Base-by-base conservation (phyloP, 2,113 vertebrate species). In the Limnothrissa miodon region DNA sequence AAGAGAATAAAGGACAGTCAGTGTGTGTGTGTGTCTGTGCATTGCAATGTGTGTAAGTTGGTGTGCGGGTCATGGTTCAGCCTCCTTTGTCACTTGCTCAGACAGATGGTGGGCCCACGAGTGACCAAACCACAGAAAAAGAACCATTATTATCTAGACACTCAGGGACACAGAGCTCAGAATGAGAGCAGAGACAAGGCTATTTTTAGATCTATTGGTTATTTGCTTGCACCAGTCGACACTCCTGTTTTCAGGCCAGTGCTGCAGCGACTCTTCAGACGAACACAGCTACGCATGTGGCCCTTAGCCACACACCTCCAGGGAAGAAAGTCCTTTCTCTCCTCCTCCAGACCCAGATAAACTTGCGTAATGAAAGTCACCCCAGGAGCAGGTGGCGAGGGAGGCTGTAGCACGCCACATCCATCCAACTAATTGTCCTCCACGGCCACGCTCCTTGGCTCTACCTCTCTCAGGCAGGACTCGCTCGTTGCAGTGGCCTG, bases 201-300 rank as follows among this genome's bases (percentile, higher is more conserved):
- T 83, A 83, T 83, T 83, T 83, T 79, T 83, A 79, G 29, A 56
- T 21, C 6, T 53, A 44, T 83, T 78, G 70, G 82, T 17, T 78
- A 56, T 56, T 39, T 8, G 48, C 82, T 25, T 21, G 78, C 82
- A 59, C 82, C 82, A 79, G 42, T 83, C 42, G 39, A 79, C 42
- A 39, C 13, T 21, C 19, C 74, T 56, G 70, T 42, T 78, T 39
- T 79, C 53, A 51, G 51, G 51, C 51, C 51, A 56, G 0, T 19
- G 19, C 51, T 56, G 51, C 25, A 25, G 11, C 39, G 3, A 29
- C 5, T 25, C 42, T 2, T 74, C 59, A 70, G n/a, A 56, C 53
- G 45, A 44, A 80, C 78, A 45, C 39, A 46, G 42, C 6, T 42
- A 42, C 42, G 42, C 6, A 46, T 46, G n/a, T 80, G 23, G n/a